Evolutionary conservation across 2,888 invertebrate species (phyloP), one percentile per base, ranked within the genome.

Genomic region (Tachina grossa): DNA sequence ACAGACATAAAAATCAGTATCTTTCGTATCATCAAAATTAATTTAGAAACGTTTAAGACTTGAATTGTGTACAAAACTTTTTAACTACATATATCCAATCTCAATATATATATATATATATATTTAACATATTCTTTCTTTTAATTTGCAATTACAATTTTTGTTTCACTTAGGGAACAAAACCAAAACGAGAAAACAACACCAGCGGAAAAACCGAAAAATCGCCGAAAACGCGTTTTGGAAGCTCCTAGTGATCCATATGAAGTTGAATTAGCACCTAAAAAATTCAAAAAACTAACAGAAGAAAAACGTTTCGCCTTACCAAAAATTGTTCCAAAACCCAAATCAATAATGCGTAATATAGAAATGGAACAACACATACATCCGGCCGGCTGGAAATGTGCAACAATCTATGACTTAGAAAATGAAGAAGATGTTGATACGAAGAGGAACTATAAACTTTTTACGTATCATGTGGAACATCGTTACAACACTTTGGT

Each of bases 401-500:
- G 90, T 85, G 90, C 92, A 0, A 80, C 87, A 8, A 90, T 92
- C n/a, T 87, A 92, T 19, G 92, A 92, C 71, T 89, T 90, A 0
- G 90, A 90, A 9, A 91, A 91, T 85, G 90, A 91, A 5, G 89
- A 89, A 14, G 91, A 92, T 19, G 75, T 86, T 16, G 93, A 92
- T 68, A 91, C 91, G 0, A 92, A 92, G 75, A 89, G 90, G 43
- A 91, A 92, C 71, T 93, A 91, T 61, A 91, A 90, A 76, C 66
- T 92, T 16, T 92, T 91, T 66, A 90, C 91, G 1, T 90, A 91
- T 80, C 90, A 91, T 71, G 89, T 91, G 0, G 93, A 93, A 83
- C 93, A 92, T 76, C 89, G 93, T 43, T 92, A 92, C 61, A 92
- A 91, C 77, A 92, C 92, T 0, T 87, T 93, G 0, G 88, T 91